Base-by-base conservation (phyloP, 2,797 vertebrate species). In the Enteromius trimaculatus region DNA sequence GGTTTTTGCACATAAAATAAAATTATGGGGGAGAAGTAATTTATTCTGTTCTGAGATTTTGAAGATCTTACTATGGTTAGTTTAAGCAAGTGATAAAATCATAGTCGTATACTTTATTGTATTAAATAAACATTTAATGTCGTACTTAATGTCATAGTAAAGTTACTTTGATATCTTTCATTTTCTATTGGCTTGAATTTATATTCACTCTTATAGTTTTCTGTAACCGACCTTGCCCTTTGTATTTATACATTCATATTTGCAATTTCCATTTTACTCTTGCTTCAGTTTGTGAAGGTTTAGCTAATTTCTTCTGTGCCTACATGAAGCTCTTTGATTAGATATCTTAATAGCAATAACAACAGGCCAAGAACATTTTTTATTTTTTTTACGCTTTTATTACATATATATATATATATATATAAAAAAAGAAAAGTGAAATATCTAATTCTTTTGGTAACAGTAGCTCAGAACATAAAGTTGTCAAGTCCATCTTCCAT, bases 401-500 rank as follows among this genome's bases (percentile, higher is more conserved):
- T 88, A 77, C 37, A 65, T 8, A 39, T 5, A 34, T n/a, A n/a
- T 31, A 31, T 39, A 1, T 39, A 34, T 4, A 4, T 39, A 8
- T 39, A 37, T 1, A 34, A 34, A 74, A 79, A 71, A 79, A 79
- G 16, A 84, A 72, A 14, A 17, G 66, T 6, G 14, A 69, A 26
- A 37, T 4, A 58, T 75, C 14, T 82, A 39, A n/a, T 37, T 10
- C 11, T 34, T 58, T 55, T 11, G 37, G 19, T 6, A 23, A 23
- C 5, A 79, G 3, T 34, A 13, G 31, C 49, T 96, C 92, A 99
- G 85, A 99, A 99, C 93, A 97, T 94, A 94, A 99, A 96, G 81
- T 95, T 97, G 88, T 99, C 97, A 72, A 99, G 92, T 6, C 98
- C 98, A 14, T 99, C 98, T 85, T 99, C 98, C 98, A 99, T 98